These are phyloP conservation scores for Cephus nigrinus DNA, from an alignment of 2,888 invertebrate species.

Conservation along the genomic window DNA sequence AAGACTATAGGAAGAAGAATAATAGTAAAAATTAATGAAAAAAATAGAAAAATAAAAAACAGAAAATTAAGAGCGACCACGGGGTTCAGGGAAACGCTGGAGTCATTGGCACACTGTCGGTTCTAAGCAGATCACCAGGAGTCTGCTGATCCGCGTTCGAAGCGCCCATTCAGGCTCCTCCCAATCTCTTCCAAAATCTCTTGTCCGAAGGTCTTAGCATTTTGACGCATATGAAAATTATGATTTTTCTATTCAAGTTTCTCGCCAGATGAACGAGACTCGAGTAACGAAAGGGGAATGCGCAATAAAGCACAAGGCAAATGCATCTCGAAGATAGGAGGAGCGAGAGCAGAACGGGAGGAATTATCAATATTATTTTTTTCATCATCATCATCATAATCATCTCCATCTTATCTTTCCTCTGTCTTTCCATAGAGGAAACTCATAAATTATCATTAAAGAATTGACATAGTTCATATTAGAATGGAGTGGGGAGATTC, in stretches of 20 bases:
- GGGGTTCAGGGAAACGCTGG: too few relatives aligned
- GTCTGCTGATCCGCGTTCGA: constrained; percentile 29
- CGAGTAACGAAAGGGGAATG: too few relatives aligned
- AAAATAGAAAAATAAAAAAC: constrained; percentile 14
- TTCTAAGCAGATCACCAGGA: constrained; percentile 39
- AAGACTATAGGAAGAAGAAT: constrained; percentile 1
- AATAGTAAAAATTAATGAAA: constrained; percentile 1
- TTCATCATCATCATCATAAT: too few relatives aligned
- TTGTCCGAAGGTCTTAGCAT: too few relatives aligned
- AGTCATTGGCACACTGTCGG: constrained; percentile 63
- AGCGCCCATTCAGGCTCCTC: too few relatives aligned
- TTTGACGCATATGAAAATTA: too few relatives aligned
- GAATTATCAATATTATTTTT: constrained; percentile 3
- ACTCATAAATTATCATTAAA: constrained; percentile 30
- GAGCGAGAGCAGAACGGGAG: constrained; percentile 5
- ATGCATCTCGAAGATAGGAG: not conserved
- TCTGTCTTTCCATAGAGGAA: constrained; percentile 23
- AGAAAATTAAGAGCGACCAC: constrained; percentile 1
- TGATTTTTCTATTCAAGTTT: too few relatives aligned
- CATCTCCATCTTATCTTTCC: not conserved
- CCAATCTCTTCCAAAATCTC: too few relatives aligned
- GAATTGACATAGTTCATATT: constrained; percentile 42
- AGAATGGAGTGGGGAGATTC: constrained; percentile 24
- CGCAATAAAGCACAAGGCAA: too few relatives aligned
- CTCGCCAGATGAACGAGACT: too few relatives aligned